These are phyloP conservation scores for Pitangus sulphuratus DNA, from an alignment of 2,797 vertebrate species.

Conservation along the genomic window DNA sequence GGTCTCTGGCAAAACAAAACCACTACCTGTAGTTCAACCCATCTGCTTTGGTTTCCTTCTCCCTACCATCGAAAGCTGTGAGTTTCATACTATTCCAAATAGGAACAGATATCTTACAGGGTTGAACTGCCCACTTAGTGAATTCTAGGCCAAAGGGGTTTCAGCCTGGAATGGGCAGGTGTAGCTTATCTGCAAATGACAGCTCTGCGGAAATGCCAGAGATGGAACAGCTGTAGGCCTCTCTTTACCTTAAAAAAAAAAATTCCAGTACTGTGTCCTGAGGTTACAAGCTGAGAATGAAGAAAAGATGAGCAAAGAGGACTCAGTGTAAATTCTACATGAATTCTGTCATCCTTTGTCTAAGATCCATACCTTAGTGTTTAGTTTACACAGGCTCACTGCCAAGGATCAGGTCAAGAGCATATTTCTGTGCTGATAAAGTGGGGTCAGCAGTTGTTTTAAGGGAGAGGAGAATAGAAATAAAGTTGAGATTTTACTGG, in stretches of 20 bases:
- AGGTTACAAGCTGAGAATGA: neutral
- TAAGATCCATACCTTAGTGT: neutral
- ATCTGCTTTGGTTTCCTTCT: neutral
- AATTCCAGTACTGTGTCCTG: neutral
- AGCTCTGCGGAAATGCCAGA: neutral
- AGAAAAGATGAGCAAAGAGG: neutral
- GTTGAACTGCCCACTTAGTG: neutral
- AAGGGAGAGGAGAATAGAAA: neutral
- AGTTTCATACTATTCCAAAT: neutral
- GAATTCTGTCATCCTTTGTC: neutral
- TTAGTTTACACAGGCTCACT: neutral
- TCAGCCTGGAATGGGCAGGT: neutral
- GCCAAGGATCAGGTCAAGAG: neutral
- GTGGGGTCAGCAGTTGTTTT: neutral
- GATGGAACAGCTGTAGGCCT: neutral
- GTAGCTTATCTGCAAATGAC: neutral
- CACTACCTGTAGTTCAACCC: neutral
- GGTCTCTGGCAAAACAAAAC: slow-evolving; percentile 50
- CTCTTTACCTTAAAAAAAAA: neutral
- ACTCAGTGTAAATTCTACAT: neutral
- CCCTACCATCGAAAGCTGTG: neutral
- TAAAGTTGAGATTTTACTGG: neutral
- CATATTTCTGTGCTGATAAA: neutral
- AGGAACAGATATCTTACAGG: neutral
- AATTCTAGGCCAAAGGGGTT: neutral